These are phyloP conservation scores for Picathartes gymnocephalus DNA, from an alignment of 2,113 vertebrate species.

Conservation along the genomic window DNA sequence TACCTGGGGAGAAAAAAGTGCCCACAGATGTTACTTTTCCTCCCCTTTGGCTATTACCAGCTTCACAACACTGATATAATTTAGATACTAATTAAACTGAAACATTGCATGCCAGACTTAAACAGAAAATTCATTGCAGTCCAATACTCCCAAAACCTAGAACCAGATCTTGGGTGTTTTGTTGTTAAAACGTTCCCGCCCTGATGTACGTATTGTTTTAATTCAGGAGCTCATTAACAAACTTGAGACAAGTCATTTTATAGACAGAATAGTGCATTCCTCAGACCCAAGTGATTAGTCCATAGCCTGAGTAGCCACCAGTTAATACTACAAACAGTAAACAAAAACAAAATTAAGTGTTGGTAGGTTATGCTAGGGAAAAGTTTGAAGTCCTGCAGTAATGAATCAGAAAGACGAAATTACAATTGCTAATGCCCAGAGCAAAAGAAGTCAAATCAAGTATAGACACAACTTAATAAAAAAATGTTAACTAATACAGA, in stretches of 20 bases:
- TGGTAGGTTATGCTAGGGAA: neutral
- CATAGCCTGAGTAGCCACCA: neutral
- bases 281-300: neutral
- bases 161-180: neutral
- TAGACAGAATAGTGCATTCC: neutral
- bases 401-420: neutral
- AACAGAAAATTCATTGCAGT: neutral
- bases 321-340: neutral
- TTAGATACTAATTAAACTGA: neutral
- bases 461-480: neutral
- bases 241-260: neutral
- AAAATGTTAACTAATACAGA: neutral
- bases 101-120: neutral
- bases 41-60: neutral
- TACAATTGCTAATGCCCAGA: neutral
- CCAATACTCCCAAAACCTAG: neutral
- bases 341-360: neutral
- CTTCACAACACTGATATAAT: neutral
- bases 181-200: neutral
- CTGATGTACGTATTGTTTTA: neutral
- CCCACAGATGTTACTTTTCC: neutral
- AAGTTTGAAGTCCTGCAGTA: neutral
- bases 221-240: neutral
- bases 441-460: neutral
- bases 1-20: neutral